Conservation (phyloP, 30 jellyfish, hydroid and myxozoan genomes). For the Cassiopea xamachana region DNA sequence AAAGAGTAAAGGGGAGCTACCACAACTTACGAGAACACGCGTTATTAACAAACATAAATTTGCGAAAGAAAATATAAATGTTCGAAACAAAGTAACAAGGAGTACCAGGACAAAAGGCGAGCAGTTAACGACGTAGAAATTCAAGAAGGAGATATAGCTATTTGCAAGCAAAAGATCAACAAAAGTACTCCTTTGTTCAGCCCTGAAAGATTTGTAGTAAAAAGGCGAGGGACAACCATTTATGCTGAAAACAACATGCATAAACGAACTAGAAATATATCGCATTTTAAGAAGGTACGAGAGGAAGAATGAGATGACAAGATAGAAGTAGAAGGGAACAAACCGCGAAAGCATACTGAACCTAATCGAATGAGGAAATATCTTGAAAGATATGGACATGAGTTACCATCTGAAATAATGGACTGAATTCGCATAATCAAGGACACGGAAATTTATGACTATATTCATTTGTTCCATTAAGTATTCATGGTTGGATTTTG, state of each 20-base stretch:
- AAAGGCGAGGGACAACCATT: background rate
- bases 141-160: background rate
- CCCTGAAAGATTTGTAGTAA: background rate
- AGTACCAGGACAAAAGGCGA: background rate
- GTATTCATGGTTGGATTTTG: background rate
- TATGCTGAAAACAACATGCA: background rate
- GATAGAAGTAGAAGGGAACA: background rate
- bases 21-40: background rate
- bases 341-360: background rate
- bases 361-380: background rate
- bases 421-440: background rate
- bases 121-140: background rate
- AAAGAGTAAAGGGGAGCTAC: conserved; percentile 3
- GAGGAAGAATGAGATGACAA: background rate
- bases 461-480: background rate
- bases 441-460: background rate
- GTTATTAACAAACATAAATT: background rate
- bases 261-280: background rate
- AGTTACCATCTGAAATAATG: background rate
- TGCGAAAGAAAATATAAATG: background rate
- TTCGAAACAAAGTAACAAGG: background rate
- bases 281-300: background rate
- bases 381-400: background rate
- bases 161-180: background rate
- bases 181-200: background rate